Percentiles rank a stretch among this genome's conserved stretches.
phyloP scores from a whole-genome alignment of 2,113 vertebrate species.

The Conger conger region DNA sequence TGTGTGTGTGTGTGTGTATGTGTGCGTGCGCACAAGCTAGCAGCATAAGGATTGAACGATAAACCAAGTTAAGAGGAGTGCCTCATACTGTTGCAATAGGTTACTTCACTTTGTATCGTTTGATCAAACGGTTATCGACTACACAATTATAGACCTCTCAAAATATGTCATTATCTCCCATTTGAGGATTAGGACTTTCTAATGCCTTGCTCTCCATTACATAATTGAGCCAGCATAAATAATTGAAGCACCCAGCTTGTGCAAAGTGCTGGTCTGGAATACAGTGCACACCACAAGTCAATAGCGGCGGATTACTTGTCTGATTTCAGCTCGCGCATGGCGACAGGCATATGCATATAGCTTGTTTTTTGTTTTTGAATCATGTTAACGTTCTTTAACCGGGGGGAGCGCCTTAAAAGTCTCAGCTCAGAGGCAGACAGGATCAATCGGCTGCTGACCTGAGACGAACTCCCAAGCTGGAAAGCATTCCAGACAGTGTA shows the following conservation, averaged over 20 bases:
- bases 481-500: neutral
- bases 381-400: neutral
- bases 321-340: neutral
- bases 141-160: slow-evolving; percentile 14
- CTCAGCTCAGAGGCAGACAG: neutral
- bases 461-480: neutral
- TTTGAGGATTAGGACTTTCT: slow-evolving; percentile 4
- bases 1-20: neutral
- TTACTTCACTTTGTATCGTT: neutral
- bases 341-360: neutral
- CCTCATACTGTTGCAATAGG: neutral
- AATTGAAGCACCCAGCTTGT: neutral
- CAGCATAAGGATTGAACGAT: neutral
- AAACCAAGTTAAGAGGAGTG: neutral
- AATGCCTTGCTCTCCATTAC: slow-evolving; percentile 17
- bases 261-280: slow-evolving; percentile 8
- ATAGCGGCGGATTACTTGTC: neutral
- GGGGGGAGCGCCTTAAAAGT: neutral
- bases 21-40: neutral
- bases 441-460: neutral
- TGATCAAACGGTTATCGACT: slow-evolving; percentile 8
- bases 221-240: slow-evolving; percentile 32
- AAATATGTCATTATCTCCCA: slow-evolving; percentile 11
- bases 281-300: slow-evolving; percentile 10
- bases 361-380: neutral